A percentile compares a stretch with the other conserved stretches of the same genome.
These are phyloP conservation scores for Yponomeuta cagnagella DNA, from an alignment of 2,888 invertebrate species.

Conservation along the genomic window DNA sequence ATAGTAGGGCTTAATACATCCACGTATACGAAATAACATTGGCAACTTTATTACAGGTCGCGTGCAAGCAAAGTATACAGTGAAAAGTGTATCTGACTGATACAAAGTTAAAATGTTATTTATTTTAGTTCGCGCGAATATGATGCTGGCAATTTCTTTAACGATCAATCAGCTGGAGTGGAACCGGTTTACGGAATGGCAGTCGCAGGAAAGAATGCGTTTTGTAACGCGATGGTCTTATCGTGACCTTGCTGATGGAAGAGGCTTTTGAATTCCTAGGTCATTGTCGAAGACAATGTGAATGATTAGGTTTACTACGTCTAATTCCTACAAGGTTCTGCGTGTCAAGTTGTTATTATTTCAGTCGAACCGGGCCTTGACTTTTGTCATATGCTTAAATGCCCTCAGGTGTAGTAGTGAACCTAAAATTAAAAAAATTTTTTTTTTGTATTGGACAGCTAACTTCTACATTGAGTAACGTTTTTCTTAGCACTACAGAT, in stretches of 20 bases:
- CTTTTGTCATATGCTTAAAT: background rate
- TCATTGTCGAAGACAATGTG: background rate
- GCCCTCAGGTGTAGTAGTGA: background rate
- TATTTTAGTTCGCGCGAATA: conserved; percentile 33
- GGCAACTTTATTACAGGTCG: too few relatives aligned
- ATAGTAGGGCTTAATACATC: too few relatives aligned
- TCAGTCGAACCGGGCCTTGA: background rate
- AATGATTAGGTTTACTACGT: background rate
- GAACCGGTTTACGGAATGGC: conserved; percentile 33
- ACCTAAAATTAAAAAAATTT: background rate
- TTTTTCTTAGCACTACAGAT: too few relatives aligned
- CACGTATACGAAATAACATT: too few relatives aligned
- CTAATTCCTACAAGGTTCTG: background rate
- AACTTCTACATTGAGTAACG: too few relatives aligned
- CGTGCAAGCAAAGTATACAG: background rate
- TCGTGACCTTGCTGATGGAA: conserved; percentile 4
- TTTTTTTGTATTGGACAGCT: too few relatives aligned
- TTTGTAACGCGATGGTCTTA: conserved; percentile 7
- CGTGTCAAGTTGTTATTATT: background rate
- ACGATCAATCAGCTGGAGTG: conserved; percentile 48
- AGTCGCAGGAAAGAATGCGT: conserved; percentile 6
- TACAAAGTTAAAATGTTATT: background rate
- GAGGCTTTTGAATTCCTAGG: background rate
- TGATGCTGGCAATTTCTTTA: conserved; percentile 46
- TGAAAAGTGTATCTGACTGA: background rate